These are phyloP conservation scores for Noctua comes DNA, from an alignment of 2,888 invertebrate species.

Conservation along the genomic window DNA sequence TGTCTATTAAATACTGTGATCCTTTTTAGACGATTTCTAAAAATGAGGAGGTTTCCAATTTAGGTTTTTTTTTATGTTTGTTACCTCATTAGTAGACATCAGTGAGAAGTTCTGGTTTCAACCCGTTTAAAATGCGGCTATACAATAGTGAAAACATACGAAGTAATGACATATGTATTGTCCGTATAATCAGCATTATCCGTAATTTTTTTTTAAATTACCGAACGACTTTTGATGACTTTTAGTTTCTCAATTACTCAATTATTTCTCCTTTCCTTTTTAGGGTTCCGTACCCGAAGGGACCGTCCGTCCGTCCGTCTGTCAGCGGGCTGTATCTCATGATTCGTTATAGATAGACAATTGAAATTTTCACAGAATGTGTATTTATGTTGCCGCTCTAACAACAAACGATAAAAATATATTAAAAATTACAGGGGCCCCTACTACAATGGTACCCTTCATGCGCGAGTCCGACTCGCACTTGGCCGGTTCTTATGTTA, in stretches of 20 bases:
- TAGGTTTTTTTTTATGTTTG: background rate
- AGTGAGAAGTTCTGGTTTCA: background rate
- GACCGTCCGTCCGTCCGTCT: too few species aligned
- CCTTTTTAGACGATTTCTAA: background rate
- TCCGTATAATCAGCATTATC: background rate
- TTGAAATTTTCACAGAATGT: too few species aligned
- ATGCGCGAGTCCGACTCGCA: too few species aligned
- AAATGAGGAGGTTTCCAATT: background rate
- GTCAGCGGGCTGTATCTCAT: too few species aligned
- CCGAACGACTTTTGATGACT: background rate
- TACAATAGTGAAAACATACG: background rate
- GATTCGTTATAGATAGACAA: too few species aligned
- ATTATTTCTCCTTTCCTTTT: background rate
- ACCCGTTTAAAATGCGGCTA: background rate
- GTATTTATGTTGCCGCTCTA: too few species aligned
- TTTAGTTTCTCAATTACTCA: background rate
- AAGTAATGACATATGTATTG: too few species aligned
- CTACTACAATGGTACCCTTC: too few species aligned
- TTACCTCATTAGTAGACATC: background rate
- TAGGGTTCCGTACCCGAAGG: too few species aligned
- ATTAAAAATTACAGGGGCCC: too few species aligned
- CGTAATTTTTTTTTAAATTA: background rate
- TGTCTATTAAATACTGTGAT: background rate
- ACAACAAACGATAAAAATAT: too few species aligned
- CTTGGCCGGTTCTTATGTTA: too few species aligned